Evolutionary conservation across 2,797 vertebrate species (phyloP), one percentile per base, ranked within the genome.

Genomic region (Mormyrops boulengeri): DNA sequence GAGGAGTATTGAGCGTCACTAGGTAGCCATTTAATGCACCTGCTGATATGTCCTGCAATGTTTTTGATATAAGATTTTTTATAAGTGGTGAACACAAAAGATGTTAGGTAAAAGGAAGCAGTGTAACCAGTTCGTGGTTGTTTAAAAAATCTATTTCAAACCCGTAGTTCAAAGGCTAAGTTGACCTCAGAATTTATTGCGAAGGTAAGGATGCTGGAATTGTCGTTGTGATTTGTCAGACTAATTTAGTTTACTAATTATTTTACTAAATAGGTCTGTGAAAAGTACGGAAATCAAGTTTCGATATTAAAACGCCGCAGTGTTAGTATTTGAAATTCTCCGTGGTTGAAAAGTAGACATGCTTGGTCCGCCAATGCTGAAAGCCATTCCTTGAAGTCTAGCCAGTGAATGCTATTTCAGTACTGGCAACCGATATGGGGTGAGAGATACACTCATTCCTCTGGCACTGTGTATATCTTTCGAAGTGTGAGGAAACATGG

Each of bases 401-500:
- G 14, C 9, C 14, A 73, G 34, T 49, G 17, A 26, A 50, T 14
- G 9, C 47, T 52, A 85, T 85, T 52, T 85, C 47, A 50, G 80
- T 38, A 38, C 5, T 73, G 69, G 34, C 34, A 73, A 41, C 34
- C 4, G 41, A 84, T 49, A 84, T 84, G 22, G 19, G 47, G 19
- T 85, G 44, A 26, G 44, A 52, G 22, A 19, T 50, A 85, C 82
- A 52, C 11, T 49, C 4, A 85, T 26, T 52, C n/a, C 9, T 12
- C 47, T 85, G 44, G 47, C n/a, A 52, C 47, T 49, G 6, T 52
- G 14, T 44, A 19, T 44, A 19, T 89, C 50, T 55, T 41, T 22
- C 14, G 19, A 53, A 53, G 49, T 77, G 55, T 49, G 30, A 53
- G 26, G 3, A 38, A 90, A 87, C 14, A 97, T 97, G 96, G 92